Evolutionary conservation across 2,797 vertebrate genomes (phyloP).

Genomic region (Amblyopsis hoosieri): DNA sequence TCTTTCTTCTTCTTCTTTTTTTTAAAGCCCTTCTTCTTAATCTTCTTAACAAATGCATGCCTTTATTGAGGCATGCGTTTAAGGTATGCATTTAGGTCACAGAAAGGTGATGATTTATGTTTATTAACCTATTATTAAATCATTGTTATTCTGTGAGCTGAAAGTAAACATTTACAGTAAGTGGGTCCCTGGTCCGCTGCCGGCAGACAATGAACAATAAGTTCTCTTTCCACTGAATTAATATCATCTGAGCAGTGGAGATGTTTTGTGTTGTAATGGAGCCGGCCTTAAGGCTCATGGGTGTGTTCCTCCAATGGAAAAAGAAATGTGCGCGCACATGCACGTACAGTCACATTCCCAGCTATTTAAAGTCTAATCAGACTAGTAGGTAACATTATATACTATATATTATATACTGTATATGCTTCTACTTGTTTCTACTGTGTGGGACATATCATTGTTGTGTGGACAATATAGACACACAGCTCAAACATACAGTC

Average conservation of each 20-base stretch:
- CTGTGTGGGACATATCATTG: constrained; percentile 24
- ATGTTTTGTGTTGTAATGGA: constrained; percentile 45
- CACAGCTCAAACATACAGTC: no score
- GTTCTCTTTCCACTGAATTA: constrained; percentile 25
- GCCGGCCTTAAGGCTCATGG: constrained; percentile 55
- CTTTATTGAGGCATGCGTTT: no score
- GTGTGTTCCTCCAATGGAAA: constrained; percentile 51
- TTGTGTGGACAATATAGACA: background rate
- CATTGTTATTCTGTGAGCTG: no score
- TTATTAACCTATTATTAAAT: no score
- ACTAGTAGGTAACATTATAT: constrained; percentile 48
- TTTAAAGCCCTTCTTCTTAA: no score
- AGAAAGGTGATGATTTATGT: no score
- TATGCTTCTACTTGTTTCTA: constrained; percentile 52
- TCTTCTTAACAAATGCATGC: no score
- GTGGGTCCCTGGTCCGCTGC: background rate
- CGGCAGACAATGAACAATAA: constrained; percentile 4
- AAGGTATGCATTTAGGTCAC: no score
- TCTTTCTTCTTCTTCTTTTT: no score
- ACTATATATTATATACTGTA: constrained; percentile 23
- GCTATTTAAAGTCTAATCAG: constrained; percentile 68
- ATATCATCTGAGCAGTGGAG: constrained; percentile 35
- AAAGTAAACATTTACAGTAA: background rate
- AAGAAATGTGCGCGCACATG: background rate
- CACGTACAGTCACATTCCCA: constrained; percentile 60